phyloP scores from a whole-genome alignment of 2,888 invertebrate genomes.

The Lasius fuliginosus region DNA sequence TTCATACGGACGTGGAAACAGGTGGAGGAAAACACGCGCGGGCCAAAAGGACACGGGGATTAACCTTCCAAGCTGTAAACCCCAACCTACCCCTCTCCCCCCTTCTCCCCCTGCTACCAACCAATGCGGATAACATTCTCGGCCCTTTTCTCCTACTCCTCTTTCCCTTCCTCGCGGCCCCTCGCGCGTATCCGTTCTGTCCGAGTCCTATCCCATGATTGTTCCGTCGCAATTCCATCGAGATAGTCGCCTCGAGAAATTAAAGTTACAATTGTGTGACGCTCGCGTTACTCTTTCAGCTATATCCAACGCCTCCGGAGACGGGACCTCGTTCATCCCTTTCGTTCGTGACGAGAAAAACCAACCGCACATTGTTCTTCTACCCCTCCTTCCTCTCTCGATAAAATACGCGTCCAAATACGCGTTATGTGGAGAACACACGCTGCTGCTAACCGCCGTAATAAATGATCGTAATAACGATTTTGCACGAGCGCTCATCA shows the following conservation, averaged over 20 bases:
- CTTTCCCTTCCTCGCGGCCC: neutral
- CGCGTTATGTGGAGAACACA: neutral
- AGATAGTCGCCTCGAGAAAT: conserved; percentile 69
- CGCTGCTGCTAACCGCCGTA: conserved; percentile 15
- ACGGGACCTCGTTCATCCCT: conserved; percentile 47
- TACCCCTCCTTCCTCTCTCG: neutral
- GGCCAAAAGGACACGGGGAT: conserved; percentile 7
- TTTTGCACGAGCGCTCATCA: conserved; percentile 37
- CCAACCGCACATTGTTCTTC: conserved; percentile 41
- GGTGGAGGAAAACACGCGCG: conserved; percentile 37
- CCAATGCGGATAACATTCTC: conserved; percentile 5
- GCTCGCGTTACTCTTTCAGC: conserved; percentile 12
- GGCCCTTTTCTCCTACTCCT: conserved; percentile 5
- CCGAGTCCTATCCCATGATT: conserved; percentile 21
- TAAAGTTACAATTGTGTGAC: conserved; percentile 64
- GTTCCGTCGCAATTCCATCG: conserved; percentile 37
- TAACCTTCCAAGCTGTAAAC: conserved; percentile 7
- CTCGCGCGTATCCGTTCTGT: neutral
- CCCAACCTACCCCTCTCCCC: neutral
- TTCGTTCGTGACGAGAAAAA: conserved; percentile 56
- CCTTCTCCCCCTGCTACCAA: neutral
- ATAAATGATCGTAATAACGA: conserved; percentile 36
- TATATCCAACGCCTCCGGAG: conserved; percentile 30
- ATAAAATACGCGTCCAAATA: conserved; percentile 14
- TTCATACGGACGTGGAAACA: conserved; percentile 69